These are phyloP conservation scores for Brachyhypopomus gauderio DNA, from an alignment of 2,113 vertebrate genomes.

Conservation along the genomic window DNA sequence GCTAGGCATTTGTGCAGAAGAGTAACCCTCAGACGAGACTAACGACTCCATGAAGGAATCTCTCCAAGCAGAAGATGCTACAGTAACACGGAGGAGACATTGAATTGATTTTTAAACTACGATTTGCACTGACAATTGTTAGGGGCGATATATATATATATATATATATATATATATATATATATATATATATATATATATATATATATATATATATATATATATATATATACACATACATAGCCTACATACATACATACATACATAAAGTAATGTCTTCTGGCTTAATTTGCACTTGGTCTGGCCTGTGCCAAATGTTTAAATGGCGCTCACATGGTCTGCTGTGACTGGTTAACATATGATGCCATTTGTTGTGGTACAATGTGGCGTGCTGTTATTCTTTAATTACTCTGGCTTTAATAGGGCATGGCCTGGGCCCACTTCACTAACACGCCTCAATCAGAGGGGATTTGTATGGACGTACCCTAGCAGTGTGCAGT, in stretches of 20 bases:
- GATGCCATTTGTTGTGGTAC: slow-evolving; percentile 78
- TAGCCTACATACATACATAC: background rate
- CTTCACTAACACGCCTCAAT: slow-evolving; percentile 79
- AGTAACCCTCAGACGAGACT: background rate
- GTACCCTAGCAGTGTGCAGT: slow-evolving; percentile 73
- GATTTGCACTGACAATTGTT: background rate
- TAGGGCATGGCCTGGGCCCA: slow-evolving; percentile 68
- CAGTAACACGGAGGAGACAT: background rate
- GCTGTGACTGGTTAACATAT: slow-evolving; percentile 77
- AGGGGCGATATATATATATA: background rate
- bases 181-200: background rate
- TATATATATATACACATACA: background rate
- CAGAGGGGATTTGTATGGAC: slow-evolving; percentile 66
- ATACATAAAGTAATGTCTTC: background rate
- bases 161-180: background rate
- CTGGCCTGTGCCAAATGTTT: slow-evolving; percentile 44
- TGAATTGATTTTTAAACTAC: background rate
- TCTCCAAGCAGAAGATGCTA: background rate
- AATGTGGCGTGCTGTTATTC: slow-evolving; percentile 80
- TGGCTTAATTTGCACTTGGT: slow-evolving; percentile 24
- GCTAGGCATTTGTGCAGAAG: background rate
- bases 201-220: slow-evolving; percentile 14
- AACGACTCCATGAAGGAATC: background rate
- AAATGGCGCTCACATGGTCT: slow-evolving; percentile 52
- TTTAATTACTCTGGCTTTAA: slow-evolving; percentile 83